Conservation (phyloP, 2,888 invertebrate genomes). For the Trachelus stipa region DNA sequence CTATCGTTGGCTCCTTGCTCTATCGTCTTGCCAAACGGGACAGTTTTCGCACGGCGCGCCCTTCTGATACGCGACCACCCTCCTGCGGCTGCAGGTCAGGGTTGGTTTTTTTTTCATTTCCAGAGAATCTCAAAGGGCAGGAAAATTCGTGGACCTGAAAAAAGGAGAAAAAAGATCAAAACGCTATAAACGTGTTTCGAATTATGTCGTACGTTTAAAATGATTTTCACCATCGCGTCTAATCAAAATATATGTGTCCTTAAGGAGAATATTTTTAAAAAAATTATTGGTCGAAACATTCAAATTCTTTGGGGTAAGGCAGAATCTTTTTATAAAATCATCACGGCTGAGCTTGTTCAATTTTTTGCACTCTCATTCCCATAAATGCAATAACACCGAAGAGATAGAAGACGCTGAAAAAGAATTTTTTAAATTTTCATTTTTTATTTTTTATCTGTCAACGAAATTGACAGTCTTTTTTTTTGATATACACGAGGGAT, state of each 20-base stretch:
- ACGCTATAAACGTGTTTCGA: background rate
- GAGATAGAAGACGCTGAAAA: background rate
- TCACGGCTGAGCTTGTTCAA: background rate
- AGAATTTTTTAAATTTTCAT: background rate
- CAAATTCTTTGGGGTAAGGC: background rate
- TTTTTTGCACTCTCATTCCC: background rate
- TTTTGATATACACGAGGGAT: background rate
- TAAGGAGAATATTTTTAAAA: background rate
- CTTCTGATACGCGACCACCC: conserved; percentile 22
- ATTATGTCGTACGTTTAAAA: background rate
- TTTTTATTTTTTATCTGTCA: background rate
- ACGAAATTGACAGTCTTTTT: background rate
- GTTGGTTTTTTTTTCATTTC: conserved; percentile 20
- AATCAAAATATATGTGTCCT: background rate
- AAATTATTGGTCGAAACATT: background rate
- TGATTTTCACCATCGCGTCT: background rate
- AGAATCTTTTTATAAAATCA: background rate
- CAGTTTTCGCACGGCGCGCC: conserved; percentile 46
- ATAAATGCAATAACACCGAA: background rate
- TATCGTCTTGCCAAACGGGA: conserved; percentile 27
- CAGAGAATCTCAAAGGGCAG: background rate
- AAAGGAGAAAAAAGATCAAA: background rate
- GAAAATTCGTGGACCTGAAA: background rate
- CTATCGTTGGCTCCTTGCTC: conserved; percentile 9
- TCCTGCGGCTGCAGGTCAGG: conserved; percentile 19